Evolutionary conservation across 2,797 vertebrate genomes (phyloP).

Genomic region (Erethizon dorsatum): DNA sequence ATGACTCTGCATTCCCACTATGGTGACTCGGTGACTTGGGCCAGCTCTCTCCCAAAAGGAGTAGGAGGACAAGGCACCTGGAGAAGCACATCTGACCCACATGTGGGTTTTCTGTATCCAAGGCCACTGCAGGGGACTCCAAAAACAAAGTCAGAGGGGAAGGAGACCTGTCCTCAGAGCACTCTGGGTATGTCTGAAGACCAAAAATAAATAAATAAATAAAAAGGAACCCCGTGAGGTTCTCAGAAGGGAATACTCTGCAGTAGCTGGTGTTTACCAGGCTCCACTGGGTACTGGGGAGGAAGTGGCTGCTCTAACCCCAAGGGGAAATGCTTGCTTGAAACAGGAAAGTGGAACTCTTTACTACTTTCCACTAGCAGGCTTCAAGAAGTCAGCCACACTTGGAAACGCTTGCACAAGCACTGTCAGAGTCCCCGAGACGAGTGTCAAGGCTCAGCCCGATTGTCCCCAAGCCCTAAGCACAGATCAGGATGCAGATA

Average conservation of each 20-base stretch:
- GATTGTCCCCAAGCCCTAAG: not conserved
- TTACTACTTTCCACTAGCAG: slow-evolving; percentile 87
- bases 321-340: slow-evolving; percentile 93
- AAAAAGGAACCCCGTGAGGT: not conserved
- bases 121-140: not conserved
- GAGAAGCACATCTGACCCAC: not conserved
- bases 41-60: not conserved
- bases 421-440: not conserved
- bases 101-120: slow-evolving; percentile 16
- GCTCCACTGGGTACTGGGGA: slow-evolving; percentile 89
- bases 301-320: slow-evolving; percentile 94
- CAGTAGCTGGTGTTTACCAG: slow-evolving; percentile 85
- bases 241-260: slow-evolving; percentile 65
- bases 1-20: not conserved
- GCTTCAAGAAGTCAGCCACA: not conserved
- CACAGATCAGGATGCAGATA: not conserved
- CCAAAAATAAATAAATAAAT: not conserved
- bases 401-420: slow-evolving; percentile 67
- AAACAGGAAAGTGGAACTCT: slow-evolving; percentile 96
- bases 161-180: not conserved
- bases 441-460: not conserved
- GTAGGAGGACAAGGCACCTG: not conserved
- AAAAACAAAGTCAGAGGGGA: not conserved
- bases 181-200: not conserved
- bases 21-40: not conserved